Evolutionary conservation across 2,113 vertebrate genomes (phyloP).

Genomic region (Fulmarus glacialis): DNA sequence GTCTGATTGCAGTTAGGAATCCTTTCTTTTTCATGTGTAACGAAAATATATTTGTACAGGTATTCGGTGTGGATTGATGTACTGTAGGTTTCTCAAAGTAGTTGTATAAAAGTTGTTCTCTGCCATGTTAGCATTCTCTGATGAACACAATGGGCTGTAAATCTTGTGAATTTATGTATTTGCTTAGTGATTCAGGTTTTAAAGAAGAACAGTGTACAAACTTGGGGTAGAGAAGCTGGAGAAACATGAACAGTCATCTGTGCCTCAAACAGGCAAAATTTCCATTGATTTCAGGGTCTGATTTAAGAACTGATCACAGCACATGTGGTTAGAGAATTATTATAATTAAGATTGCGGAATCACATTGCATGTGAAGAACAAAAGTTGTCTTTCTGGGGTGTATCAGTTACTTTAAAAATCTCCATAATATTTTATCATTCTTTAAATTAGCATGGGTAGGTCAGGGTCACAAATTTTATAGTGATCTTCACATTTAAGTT

Average conservation of each 20-base stretch:
- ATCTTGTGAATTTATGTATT: neutral
- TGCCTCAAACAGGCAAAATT: neutral
- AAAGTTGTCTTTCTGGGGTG: neutral
- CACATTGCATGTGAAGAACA: neutral
- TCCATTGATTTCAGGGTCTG: neutral
- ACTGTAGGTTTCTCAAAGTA: neutral
- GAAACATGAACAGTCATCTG: neutral
- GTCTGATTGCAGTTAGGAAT: neutral
- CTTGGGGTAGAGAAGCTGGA: neutral
- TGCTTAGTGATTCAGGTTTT: neutral
- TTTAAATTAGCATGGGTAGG: neutral
- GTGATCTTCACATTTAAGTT: neutral
- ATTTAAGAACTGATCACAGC: neutral
- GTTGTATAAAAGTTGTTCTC: neutral
- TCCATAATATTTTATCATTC: neutral
- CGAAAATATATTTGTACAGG: neutral
- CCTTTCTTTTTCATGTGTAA: neutral
- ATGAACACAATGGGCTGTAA: neutral
- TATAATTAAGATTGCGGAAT: neutral
- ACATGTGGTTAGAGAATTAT: accelerated
- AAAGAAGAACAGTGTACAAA: neutral
- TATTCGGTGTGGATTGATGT: neutral
- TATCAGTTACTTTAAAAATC: neutral
- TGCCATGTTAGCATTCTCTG: neutral
- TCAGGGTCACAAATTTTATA: neutral